Evolutionary conservation across 1,140 invertebrate genomes (phyloP).

Genomic region (Mesaphorura yosii): DNA sequence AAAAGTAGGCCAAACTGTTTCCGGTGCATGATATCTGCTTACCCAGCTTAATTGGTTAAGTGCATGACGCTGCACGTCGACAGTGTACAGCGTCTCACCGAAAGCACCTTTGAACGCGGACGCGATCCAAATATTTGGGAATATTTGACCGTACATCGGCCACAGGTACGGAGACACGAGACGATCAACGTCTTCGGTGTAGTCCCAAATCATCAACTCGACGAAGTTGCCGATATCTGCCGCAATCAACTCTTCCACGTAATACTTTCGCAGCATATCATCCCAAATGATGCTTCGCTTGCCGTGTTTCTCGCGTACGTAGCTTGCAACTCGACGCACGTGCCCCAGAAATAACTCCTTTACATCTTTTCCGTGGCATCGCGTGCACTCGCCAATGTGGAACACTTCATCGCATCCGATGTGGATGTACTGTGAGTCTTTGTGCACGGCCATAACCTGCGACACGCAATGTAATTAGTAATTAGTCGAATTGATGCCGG

Average conservation of each 20-base stretch:
- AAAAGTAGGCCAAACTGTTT: too few species aligned
- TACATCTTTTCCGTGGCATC: conserved; percentile 36
- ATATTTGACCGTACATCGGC: conserved; percentile 42
- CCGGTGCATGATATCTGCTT: not conserved
- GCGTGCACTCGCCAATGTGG: conserved; percentile 40
- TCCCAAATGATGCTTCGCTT: conserved; percentile 57
- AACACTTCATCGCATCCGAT: conserved; percentile 71
- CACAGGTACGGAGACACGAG: conserved; percentile 32
- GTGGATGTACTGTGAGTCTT: conserved; percentile 49
- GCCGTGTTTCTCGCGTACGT: conserved; percentile 49
- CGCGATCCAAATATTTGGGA: conserved; percentile 47
- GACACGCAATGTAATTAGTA: not conserved
- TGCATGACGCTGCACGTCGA: conserved; percentile 48
- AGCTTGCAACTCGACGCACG: conserved; percentile 46
- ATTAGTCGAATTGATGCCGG: not conserved
- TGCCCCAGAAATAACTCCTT: conserved; percentile 43
- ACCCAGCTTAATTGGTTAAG: conserved; percentile 24
- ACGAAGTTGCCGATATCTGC: conserved; percentile 18
- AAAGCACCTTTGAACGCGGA: conserved; percentile 46
- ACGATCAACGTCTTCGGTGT: conserved; percentile 25
- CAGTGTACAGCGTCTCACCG: conserved; percentile 32
- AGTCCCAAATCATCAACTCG: conserved; percentile 26
- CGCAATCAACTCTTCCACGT: conserved; percentile 15
- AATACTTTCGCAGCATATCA: conserved; percentile 35
- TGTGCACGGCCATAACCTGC: conserved; percentile 15